Base-by-base conservation (phyloP, 30 jellyfish, hydroid and myxozoan species). In the Turritopsis rubra region DNA sequence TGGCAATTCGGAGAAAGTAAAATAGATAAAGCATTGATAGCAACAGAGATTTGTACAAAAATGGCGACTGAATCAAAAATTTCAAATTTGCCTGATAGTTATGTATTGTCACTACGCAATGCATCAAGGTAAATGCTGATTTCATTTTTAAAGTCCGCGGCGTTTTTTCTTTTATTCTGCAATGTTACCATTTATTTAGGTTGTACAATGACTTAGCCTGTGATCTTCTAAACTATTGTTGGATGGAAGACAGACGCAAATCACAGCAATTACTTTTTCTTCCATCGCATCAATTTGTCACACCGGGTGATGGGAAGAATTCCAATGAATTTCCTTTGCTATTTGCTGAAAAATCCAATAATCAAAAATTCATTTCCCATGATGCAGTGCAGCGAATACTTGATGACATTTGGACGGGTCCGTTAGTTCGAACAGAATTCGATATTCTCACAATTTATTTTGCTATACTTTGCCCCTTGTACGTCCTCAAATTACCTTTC, bases 351-450 rank as follows among this genome's bases (percentile, higher is more conserved):
- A 80, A 80, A 29, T 53, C 91, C 4, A 87, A 80, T n/a, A 94
- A 87, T 66, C 79, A 81, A 16, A 71, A 53, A 23, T 91, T 91
- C 65, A 93, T 91, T 19, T 90, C 97, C 26, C 97, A 91, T 66
- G 75, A 88, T n/a, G 79, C 95, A 79, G 81, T 87, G 76, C 97
- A 91, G 54, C 89, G 84, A 26, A 52, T 91, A 65, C 54, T 91
- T 71, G 84, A 84, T 41, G 97, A 87, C 28, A 82, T 91, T 60
- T 91, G 97, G 97, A 72, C 82, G 26, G 97, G 97, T 23, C 83
- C 81, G 26, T 31, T 80, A 53, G 52, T 31, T 5, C 82, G 65
- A 21, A 9, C 84, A 9, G 87, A 52, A 16, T 8, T 80, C 25
- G 28, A 79, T 19, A 8, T 52, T 1, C 19, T 26, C 5, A 29